A percentile compares a stretch with the other conserved stretches of the same genome.
Conservation (phyloP, 2,888 invertebrate genomes). For the Chymomyza fuscimana region DNA sequence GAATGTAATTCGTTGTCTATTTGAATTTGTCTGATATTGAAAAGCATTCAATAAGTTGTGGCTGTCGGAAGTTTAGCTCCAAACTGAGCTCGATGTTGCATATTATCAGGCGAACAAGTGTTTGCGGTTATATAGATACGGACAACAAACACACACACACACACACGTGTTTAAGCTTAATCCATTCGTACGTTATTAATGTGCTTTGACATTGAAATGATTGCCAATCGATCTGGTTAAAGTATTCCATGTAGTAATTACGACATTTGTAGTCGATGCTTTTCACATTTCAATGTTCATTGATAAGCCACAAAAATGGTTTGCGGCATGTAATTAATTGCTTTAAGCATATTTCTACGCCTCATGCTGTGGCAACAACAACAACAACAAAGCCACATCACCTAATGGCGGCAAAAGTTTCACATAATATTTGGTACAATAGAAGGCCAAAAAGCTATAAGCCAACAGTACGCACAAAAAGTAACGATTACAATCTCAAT, state of each 20-base stretch:
- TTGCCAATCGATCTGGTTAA: not conserved
- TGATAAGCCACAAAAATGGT: conserved; percentile 47
- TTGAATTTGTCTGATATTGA: conserved; percentile 75
- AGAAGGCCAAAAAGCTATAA: conserved; percentile 13
- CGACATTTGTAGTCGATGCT: not conserved
- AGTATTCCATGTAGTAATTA: not conserved
- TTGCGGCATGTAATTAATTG: conserved; percentile 65
- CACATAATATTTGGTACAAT: conserved; percentile 32
- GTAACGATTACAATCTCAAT: conserved; percentile 75
- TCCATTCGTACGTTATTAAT: conserved; percentile 66
- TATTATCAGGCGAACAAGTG: conserved; percentile 45
- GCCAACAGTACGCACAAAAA: conserved; percentile 54
- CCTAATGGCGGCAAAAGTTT: conserved; percentile 66
- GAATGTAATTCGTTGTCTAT: conserved; percentile 75
- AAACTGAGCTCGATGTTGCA: conserved; percentile 31
- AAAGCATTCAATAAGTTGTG: conserved; percentile 41
- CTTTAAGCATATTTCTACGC: conserved; percentile 67
- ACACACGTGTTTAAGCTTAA: conserved; percentile 58
- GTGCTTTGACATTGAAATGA: conserved; percentile 67
- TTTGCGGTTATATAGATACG: not conserved
- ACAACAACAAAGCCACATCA: conserved; percentile 58
- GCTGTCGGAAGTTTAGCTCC: conserved; percentile 5
- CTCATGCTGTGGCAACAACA: not conserved
- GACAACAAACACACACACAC: not conserved
- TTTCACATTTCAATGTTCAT: conserved; percentile 26